Evolutionary conservation across 2,113 vertebrate genomes (phyloP), one percentile per base, ranked within the genome.

Genomic region (Lepisosteus oculatus): DNA sequence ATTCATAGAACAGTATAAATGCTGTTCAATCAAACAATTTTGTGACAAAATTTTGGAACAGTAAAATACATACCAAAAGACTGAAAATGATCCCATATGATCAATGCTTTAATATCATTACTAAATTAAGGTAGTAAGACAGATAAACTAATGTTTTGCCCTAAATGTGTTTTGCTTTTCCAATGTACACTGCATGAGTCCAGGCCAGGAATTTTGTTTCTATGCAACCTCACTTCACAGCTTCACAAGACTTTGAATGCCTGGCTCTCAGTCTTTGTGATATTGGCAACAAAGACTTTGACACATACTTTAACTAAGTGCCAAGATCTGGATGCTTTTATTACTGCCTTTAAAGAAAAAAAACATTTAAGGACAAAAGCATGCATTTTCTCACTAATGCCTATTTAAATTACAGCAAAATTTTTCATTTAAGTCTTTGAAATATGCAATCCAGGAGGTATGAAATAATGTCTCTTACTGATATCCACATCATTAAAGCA

Each of bases 341-440:
- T 8, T 81, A 68, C 70, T 68, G 71, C 70, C 74, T 80, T 75
- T 78, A 83, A 84, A 83, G 29, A 29, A 83, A 76, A 81, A 85
- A 84, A 83, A 84, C 82, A 77, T 84, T 76, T 71, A 72, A 77
- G 75, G 77, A 75, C 77, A 82, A 77, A 82, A 82, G 79, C 76
- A 79, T 54, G 73, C 78, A 82, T 83, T 81, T 73, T 69, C 78
- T 81, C 83, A 78, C 67, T 66, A 56, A 63, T 68, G 71, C 59
- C 76, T 78, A 70, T 78, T 80, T 72, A 75, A 11, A 59, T 59
- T 76, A 69, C 69, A 71, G 74, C 72, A 73, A 74, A 77, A 74
- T 74, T 69, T n/a, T 68, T 61, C 57, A 54, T 72, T 72, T 71
- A 74, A 75, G 70, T 61, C 72, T 67, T 76, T 78, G 76, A 74